A percentile compares a stretch with the other conserved stretches of the same genome.
Evolutionary conservation across 2,113 vertebrate genomes (phyloP).

Genomic region (Pluvianellus socialis): DNA sequence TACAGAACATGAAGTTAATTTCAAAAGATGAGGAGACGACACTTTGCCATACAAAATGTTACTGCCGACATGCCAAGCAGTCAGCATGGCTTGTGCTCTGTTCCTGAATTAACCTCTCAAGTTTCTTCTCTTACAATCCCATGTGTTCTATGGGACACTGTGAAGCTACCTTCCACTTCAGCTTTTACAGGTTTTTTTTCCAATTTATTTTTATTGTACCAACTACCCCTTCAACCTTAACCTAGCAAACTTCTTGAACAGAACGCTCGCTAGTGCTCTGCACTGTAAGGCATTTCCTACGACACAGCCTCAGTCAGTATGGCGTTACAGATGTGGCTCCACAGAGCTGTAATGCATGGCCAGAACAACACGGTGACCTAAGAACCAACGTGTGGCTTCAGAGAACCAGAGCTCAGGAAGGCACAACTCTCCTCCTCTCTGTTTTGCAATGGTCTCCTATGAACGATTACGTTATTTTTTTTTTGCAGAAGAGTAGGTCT

Average conservation of each 20-base stretch:
- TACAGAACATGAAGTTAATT: neutral
- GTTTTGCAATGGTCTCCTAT: neutral
- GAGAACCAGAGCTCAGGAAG: neutral
- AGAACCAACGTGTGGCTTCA: neutral
- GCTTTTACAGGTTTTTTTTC: neutral
- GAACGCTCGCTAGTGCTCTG: neutral
- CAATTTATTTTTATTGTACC: neutral
- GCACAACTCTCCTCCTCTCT: neutral
- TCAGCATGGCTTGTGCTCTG: neutral
- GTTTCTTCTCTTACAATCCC: neutral
- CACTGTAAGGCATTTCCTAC: neutral
- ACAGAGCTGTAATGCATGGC: neutral
- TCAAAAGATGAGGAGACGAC: neutral
- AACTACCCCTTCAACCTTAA: neutral
- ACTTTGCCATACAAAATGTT: neutral
- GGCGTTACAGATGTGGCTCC: neutral
- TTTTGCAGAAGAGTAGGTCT: neutral
- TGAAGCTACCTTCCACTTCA: neutral
- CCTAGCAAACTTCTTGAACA: neutral
- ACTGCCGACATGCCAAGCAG: neutral
- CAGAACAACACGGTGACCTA: neutral
- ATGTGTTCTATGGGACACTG: neutral
- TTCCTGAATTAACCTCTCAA: neutral
- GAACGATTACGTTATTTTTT: fast-evolving
- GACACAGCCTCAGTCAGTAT: fast-evolving